Conservation (phyloP, 2,113 vertebrate species). For the Girardinichthys multiradiatus region DNA sequence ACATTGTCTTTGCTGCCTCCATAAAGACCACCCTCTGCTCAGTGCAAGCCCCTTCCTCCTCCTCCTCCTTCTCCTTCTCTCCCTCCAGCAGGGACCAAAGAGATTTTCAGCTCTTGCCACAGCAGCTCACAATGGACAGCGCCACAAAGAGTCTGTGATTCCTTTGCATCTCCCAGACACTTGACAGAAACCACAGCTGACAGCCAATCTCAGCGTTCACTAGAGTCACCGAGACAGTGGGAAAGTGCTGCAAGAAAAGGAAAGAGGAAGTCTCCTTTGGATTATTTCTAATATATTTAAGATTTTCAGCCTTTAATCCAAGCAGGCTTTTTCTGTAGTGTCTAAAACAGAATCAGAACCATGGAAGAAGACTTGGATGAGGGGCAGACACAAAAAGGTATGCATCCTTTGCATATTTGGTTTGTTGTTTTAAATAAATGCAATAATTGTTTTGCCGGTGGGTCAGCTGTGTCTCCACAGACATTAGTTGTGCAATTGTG, state of each 20-base stretch:
- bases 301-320: constrained; percentile 27
- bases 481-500: constrained; percentile 40
- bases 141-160: constrained; percentile 90
- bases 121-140: constrained; percentile 87
- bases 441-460: constrained; percentile 30
- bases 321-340: constrained; percentile 47
- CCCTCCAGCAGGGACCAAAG: constrained; percentile 73
- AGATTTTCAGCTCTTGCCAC: constrained; percentile 87
- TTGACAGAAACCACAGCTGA: constrained; percentile 95
- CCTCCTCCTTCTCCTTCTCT: constrained; percentile 51
- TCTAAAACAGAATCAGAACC: constrained; percentile 78
- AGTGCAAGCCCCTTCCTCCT: constrained; percentile 54
- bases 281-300: constrained; percentile 51
- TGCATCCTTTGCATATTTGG: constrained; percentile 34
- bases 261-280: constrained; percentile 76
- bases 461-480: constrained; percentile 29
- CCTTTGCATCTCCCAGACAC: constrained; percentile 86
- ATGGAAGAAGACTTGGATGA: constrained; percentile 99
- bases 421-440: constrained; percentile 10
- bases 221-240: constrained; percentile 75
- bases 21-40: constrained; percentile 64
- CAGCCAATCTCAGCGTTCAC: constrained; percentile 86
- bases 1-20: constrained; percentile 57
- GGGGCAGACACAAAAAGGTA: constrained; percentile 99
- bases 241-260: constrained; percentile 77